Evolutionary conservation across 37 sponge, comb jelly and placozoan genomes (phyloP).

Genomic region (Chondrosia reniformis): DNA sequence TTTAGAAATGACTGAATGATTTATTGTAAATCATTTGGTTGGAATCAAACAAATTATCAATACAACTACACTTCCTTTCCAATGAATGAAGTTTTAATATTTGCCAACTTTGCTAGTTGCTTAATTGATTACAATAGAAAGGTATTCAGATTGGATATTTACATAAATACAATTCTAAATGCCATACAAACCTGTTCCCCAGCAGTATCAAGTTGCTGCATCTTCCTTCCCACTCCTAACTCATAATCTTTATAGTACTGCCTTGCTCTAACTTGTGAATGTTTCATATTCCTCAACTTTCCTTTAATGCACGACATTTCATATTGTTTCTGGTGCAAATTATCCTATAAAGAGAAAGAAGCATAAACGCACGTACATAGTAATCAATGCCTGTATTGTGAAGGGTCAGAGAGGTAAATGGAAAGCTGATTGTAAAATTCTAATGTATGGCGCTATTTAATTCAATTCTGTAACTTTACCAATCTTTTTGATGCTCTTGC

Average conservation of each 20-base stretch:
- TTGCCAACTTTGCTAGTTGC: no score
- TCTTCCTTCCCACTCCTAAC: conserved; percentile 43
- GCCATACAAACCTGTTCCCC: conserved; percentile 52
- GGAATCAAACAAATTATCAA: no score
- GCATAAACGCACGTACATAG: no score
- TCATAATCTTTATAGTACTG: conserved; percentile 73
- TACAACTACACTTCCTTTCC: no score
- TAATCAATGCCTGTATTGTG: no score
- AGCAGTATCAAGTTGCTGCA: conserved; percentile 54
- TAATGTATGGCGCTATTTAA: neutral
- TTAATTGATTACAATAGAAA: no score
- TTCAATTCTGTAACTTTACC: neutral
- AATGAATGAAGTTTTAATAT: no score
- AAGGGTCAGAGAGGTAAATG: no score
- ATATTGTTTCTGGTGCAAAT: neutral
- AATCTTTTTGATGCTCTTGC: no score
- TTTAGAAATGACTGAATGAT: no score
- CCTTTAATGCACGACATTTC: neutral
- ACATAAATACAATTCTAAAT: neutral
- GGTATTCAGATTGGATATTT: neutral
- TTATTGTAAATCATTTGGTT: no score
- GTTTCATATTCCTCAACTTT: neutral
- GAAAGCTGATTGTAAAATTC: neutral
- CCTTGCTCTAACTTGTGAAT: conserved; percentile 36
- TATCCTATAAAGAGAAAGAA: neutral